Evolutionary conservation across 2,797 vertebrate species (phyloP).

Genomic region (Chelon labrosus): DNA sequence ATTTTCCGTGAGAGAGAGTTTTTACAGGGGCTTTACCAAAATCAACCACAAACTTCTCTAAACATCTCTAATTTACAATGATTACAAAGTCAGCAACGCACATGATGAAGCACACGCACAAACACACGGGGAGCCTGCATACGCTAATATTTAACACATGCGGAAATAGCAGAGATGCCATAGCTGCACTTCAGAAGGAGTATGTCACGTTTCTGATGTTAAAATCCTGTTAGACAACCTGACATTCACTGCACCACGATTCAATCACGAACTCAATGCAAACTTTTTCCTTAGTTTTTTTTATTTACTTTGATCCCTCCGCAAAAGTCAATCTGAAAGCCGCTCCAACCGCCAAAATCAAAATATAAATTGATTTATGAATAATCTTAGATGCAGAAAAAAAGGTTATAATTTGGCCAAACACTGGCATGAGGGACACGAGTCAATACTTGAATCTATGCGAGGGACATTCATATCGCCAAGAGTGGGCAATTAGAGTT

Average conservation of each 20-base stretch:
- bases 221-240: slow-evolving; percentile 4
- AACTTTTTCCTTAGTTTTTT: slow-evolving; percentile 54
- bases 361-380: slow-evolving; percentile 74
- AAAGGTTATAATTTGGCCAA: slow-evolving; percentile 52
- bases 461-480: slow-evolving; percentile 69
- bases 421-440: slow-evolving; percentile 63
- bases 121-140: slow-evolving; percentile 34
- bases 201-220: slow-evolving; percentile 21
- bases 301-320: slow-evolving; percentile 39
- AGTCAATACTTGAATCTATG: slow-evolving; percentile 73
- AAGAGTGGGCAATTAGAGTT: slow-evolving; percentile 75
- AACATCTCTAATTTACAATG: slow-evolving; percentile 77
- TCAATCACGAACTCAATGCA: slow-evolving; percentile 22
- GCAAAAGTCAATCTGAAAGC: slow-evolving; percentile 58
- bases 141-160: slow-evolving; percentile 77
- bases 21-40: slow-evolving; percentile 82
- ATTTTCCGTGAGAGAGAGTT: slow-evolving; percentile 83
- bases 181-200: slow-evolving; percentile 24
- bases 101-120: slow-evolving; percentile 7
- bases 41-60: slow-evolving; percentile 82
- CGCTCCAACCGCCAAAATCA: slow-evolving; percentile 53
- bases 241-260: slow-evolving; percentile 9
- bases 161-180: slow-evolving; percentile 48
- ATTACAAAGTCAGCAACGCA: slow-evolving; percentile 67
- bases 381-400: slow-evolving; percentile 68